These are phyloP conservation scores for Acanthosoma haemorrhoidale DNA, from an alignment of 2,888 invertebrate genomes.

Conservation along the genomic window DNA sequence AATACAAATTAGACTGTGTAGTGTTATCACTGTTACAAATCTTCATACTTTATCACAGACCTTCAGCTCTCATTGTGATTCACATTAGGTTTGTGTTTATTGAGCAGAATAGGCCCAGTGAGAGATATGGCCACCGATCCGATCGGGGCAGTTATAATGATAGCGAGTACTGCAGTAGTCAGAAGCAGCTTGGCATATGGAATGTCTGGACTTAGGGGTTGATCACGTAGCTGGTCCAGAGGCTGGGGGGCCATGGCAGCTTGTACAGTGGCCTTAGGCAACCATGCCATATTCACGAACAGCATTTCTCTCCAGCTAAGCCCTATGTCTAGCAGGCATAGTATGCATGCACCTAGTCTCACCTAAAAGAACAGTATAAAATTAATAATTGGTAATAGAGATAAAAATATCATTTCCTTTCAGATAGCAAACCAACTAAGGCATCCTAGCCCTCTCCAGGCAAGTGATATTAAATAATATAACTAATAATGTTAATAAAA, in stretches of 20 bases:
- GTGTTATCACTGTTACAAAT: too few relatives aligned
- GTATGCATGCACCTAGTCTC: slow-evolving; percentile 50
- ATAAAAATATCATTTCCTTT: too few relatives aligned
- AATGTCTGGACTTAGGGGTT: slow-evolving; percentile 45
- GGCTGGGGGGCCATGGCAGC: slow-evolving; percentile 77
- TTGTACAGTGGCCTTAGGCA: slow-evolving; percentile 76
- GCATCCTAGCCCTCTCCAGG: neutral
- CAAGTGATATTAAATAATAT: neutral
- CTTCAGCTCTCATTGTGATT: neutral
- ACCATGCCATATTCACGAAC: slow-evolving; percentile 66
- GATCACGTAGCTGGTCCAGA: slow-evolving; percentile 57
- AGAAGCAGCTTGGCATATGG: slow-evolving; percentile 43
- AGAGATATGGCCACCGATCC: slow-evolving; percentile 43
- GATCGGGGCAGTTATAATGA: slow-evolving; percentile 46
- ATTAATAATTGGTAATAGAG: neutral
- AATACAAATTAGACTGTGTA: too few relatives aligned
- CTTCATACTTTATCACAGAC: too few relatives aligned
- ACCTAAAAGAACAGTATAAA: slow-evolving; percentile 46
- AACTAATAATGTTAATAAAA: neutral
- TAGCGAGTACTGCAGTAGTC: slow-evolving; percentile 45
- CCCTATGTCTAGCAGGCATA: slow-evolving; percentile 50
- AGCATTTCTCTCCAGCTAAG: slow-evolving; percentile 60
- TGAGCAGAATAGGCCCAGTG: slow-evolving; percentile 43
- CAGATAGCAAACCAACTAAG: too few relatives aligned
- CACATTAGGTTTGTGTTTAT: neutral